A percentile compares a stretch with the other conserved stretches of the same genome.
Evolutionary conservation across 2,113 vertebrate species (phyloP).

Genomic region (Euleptes europaea): DNA sequence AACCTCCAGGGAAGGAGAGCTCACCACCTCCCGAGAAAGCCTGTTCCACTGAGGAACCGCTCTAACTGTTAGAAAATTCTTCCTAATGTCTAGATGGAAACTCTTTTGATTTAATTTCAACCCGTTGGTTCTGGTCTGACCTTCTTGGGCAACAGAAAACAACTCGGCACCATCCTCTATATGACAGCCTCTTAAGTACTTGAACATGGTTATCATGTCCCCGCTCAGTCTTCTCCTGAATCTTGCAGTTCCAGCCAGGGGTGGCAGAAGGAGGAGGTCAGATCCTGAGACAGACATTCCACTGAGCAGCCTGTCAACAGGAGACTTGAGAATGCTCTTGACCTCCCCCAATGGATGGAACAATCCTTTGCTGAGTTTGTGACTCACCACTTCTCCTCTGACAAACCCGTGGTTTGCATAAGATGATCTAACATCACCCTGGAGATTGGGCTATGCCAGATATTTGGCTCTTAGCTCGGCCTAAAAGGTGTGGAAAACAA

Average conservation of each 20-base stretch:
- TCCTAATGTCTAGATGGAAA: too few species aligned
- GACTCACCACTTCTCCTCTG: conserved; percentile 11
- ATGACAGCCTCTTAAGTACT: too few species aligned
- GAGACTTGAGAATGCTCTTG: background rate
- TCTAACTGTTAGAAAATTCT: too few species aligned
- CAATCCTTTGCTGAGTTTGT: conserved; percentile 4
- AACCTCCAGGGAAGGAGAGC: too few species aligned
- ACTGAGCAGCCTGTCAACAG: background rate
- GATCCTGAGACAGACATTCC: background rate
- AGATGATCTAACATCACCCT: conserved; percentile 26
- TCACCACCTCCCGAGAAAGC: too few species aligned
- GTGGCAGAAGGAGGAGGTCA: background rate
- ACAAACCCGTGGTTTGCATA: conserved; percentile 6
- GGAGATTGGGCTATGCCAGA: conserved; percentile 49
- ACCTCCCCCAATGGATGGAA: background rate
- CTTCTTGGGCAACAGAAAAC: too few species aligned
- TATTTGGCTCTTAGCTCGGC: conserved; percentile 43
- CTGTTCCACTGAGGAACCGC: too few species aligned
- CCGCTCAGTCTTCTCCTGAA: too few species aligned
- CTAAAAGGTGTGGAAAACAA: conserved; percentile 47
- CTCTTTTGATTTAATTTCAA: too few species aligned
- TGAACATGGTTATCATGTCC: too few species aligned
- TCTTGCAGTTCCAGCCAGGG: background rate
- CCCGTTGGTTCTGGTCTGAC: too few species aligned
- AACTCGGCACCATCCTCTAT: too few species aligned